Conservation (phyloP, 2,113 vertebrate genomes). For the Brachirus orientalis region DNA sequence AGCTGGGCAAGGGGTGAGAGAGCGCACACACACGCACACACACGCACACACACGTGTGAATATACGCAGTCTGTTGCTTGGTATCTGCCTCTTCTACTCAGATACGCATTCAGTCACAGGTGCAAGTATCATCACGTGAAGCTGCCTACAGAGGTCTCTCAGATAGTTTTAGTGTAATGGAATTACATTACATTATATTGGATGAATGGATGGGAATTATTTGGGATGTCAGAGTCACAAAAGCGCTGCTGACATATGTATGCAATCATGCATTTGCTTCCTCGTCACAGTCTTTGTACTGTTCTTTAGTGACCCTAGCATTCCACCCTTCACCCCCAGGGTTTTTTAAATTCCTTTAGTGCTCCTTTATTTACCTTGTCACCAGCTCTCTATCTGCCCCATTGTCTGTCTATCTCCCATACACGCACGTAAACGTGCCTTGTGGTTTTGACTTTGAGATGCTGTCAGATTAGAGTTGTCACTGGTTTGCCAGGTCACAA, state of each 20-base stretch:
- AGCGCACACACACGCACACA: not conserved
- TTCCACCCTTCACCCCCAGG: slow-evolving; percentile 51
- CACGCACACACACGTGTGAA: not conserved
- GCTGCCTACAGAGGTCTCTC: slow-evolving; percentile 9
- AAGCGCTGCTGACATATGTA: not conserved
- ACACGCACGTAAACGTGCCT: slow-evolving; percentile 10
- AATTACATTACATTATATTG: too few relatives aligned
- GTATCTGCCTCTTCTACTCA: slow-evolving; percentile 11
- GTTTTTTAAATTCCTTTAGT: slow-evolving; percentile 63
- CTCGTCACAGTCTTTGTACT: slow-evolving; percentile 19
- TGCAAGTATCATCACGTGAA: slow-evolving; percentile 24
- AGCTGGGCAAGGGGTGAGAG: slow-evolving; percentile 88
- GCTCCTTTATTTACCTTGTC: slow-evolving; percentile 56
- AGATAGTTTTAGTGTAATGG: slow-evolving; percentile 4
- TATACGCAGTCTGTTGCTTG: not conserved
- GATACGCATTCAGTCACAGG: slow-evolving; percentile 20
- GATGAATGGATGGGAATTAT: slow-evolving; percentile 3
- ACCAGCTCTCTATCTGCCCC: slow-evolving; percentile 11
- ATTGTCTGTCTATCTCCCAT: slow-evolving; percentile 3
- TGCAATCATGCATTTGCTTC: not conserved
- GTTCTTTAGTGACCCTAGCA: slow-evolving; percentile 47
- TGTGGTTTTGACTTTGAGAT: slow-evolving; percentile 10
- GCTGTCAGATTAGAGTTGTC: slow-evolving; percentile 10
- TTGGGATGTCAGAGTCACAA: slow-evolving; percentile 14
- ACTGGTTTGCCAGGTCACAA: not conserved